Percentiles rank a stretch among this genome's conserved stretches.
phyloP scores from a whole-genome alignment of 2,113 vertebrate genomes.

The Erinaceus europaeus region DNA sequence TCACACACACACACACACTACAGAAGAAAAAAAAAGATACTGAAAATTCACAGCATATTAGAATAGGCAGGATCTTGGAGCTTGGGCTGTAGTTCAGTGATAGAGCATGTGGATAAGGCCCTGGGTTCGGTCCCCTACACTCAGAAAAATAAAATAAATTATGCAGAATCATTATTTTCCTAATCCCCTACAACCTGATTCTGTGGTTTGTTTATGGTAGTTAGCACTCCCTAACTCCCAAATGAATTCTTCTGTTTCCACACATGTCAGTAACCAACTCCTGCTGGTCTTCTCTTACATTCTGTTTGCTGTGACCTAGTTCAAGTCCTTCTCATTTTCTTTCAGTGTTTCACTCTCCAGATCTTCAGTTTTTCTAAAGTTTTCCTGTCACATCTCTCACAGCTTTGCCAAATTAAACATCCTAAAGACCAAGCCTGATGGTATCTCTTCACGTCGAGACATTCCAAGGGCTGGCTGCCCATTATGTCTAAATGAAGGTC shows the following conservation, averaged over 20 bases:
- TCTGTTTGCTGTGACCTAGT: not conserved
- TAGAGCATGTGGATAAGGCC: too few species aligned
- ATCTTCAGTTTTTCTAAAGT: not conserved
- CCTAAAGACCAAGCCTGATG: constrained; percentile 45
- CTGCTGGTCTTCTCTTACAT: not conserved
- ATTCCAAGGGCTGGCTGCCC: constrained; percentile 2
- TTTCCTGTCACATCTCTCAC: constrained; percentile 2
- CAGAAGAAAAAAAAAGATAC: not conserved
- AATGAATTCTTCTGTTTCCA: not conserved
- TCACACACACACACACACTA: not conserved
- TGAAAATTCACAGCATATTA: not conserved
- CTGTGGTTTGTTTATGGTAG: not conserved
- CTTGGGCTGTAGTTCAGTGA: too few species aligned
- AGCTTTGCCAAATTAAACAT: constrained; percentile 43
- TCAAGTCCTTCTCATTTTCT: not conserved
- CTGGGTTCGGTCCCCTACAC: too few species aligned
- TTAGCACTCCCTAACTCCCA: not conserved
- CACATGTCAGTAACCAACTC: not conserved
- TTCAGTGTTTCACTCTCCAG: not conserved
- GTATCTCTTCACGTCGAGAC: constrained; percentile 43
- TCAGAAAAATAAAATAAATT: too few species aligned
- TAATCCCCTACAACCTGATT: not conserved
- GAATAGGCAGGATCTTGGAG: too few species aligned
- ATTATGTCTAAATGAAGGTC: constrained; percentile 37
- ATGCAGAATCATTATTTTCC: too few species aligned